Base-by-base conservation (phyloP, 2,797 vertebrate species). In the Tauraco hartlaubi region DNA sequence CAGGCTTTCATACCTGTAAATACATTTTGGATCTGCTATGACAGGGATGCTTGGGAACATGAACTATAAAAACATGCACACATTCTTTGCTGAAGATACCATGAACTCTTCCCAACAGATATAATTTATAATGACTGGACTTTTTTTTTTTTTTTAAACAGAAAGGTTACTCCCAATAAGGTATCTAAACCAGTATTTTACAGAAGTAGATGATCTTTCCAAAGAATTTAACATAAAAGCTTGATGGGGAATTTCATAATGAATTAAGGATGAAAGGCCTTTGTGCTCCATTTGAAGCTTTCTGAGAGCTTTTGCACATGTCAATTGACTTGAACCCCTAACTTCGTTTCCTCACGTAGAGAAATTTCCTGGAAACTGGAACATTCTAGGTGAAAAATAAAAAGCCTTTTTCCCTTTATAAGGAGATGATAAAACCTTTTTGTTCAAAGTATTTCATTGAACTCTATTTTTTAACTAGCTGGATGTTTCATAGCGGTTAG, bases 201-300 rank as follows among this genome's bases (percentile, higher is more conserved):
- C n/a, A 93, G 66, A 78, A n/a, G 23, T 90, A 39, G n/a, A 86
- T 14, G 58, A 8, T 56, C 21, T 44, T 66, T 15, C 55, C 76
- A 33, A 61, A 66, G 58, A 72, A 75, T 46, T 72, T 62, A 62
- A 71, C 43, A 41, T 68, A 88, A 91, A 90, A 88, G 29, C 51
- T 78, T 94, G 66, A 92, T 75, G 43, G 74, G 26, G n/a, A 84
- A 72, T 92, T 93, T 88, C n/a, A 73, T 69, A 92, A 85, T 16
- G 14, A 91, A 80, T 80, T 80, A 87, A 49, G 64, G 80, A 91
- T 91, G 63, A 93, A 94, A 92, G 52, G 48, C 31, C 55, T 59
- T 33, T 87, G 61, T 71, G 75, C 44, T 89, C 68, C 74, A 77
- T 58, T 63, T 91, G 74, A 94, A 90, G 56, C 31, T 82, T 73